Evolutionary conservation across 2,113 vertebrate genomes (phyloP), one percentile per base, ranked within the genome.

Genomic region (Macrotis lagotis): DNA sequence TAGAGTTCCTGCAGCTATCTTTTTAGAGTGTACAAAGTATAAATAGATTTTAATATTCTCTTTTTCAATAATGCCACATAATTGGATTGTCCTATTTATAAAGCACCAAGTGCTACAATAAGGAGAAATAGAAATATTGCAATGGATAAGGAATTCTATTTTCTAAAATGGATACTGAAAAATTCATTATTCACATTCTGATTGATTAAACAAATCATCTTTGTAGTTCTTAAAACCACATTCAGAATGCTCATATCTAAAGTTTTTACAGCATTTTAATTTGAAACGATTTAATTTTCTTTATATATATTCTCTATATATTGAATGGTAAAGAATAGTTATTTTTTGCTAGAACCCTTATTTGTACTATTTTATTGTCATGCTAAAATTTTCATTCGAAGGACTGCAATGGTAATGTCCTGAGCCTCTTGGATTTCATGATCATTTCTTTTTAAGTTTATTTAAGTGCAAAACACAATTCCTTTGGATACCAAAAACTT

Each of bases 11-110:
- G 50, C 25, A 93, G n/a, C 6, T 48, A 94, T 25, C n/a, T 94
- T 96, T 96, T 94, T 90, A 92, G 37, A 91, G 22, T 48, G 94
- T 92, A 88, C 95, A 94, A 95, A 92, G 25, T 88, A 28, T 89
- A 91, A 94, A 59, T n/a, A 93, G 4, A 51, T 92, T 50, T 90
- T 31, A 90, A 12, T 83, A 44, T 89, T 49, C 48, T 89, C 14
- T 12, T 89, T 89, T 89, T 89, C 31, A 50, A 31, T 5, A 48
- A 26, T 11, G 92, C 31, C 37, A 52, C 47, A 52, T 95, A 95
- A 92, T 22, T 59, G 25, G 44, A 52, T 92, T 50, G 74, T 94
- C 52, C 66, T 83, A n/a, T 66, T 95, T 52, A 90, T 49, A 96
- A 91, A n/a, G 16, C 51, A 89, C 93, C 90, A 44, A 83, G n/a